A percentile compares a stretch with the other conserved stretches of the same genome.
phyloP scores from a whole-genome alignment of 2,113 vertebrate species.

The Python bivittatus region DNA sequence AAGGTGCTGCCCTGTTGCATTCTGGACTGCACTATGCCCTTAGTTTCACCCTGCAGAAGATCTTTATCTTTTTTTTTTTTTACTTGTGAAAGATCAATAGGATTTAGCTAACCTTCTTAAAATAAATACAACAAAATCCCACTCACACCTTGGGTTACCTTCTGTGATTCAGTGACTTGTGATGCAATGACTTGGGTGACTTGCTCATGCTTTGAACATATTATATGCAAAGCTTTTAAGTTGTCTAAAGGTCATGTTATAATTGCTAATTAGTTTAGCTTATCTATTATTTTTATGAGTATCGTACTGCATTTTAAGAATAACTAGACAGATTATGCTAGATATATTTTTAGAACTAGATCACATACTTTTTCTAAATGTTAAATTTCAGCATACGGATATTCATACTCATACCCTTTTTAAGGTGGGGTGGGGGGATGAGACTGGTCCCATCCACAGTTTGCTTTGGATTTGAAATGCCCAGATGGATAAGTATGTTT shows the following conservation, averaged over 20 bases:
- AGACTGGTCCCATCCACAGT: neutral
- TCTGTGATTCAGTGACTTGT: slow-evolving; percentile 23
- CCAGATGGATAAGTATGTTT: neutral
- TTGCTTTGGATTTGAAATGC: neutral
- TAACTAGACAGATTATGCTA: neutral
- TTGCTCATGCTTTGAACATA: slow-evolving; percentile 8
- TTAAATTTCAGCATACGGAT: neutral
- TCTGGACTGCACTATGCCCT: slow-evolving; percentile 12
- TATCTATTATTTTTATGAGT: neutral
- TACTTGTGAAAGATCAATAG: slow-evolving; percentile 54
- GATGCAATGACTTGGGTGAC: neutral
- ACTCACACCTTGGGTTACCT: slow-evolving; percentile 20
- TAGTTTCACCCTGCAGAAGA: slow-evolving; percentile 36
- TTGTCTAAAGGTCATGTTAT: slow-evolving; percentile 10
- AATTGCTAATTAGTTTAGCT: slow-evolving; percentile 6
- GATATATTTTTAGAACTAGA: neutral
- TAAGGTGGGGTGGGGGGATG: neutral
- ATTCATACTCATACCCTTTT: neutral
- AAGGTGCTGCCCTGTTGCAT: slow-evolving; percentile 20
- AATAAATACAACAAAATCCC: slow-evolving; percentile 53
- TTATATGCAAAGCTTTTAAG: slow-evolving; percentile 21
- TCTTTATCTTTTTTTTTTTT: slow-evolving; percentile 48
- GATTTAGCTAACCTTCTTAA: slow-evolving; percentile 43
- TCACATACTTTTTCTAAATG: neutral
- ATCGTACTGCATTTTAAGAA: neutral